These are phyloP conservation scores for Engystomops pustulosus DNA, from an alignment of 2,113 vertebrate genomes.

Conservation along the genomic window DNA sequence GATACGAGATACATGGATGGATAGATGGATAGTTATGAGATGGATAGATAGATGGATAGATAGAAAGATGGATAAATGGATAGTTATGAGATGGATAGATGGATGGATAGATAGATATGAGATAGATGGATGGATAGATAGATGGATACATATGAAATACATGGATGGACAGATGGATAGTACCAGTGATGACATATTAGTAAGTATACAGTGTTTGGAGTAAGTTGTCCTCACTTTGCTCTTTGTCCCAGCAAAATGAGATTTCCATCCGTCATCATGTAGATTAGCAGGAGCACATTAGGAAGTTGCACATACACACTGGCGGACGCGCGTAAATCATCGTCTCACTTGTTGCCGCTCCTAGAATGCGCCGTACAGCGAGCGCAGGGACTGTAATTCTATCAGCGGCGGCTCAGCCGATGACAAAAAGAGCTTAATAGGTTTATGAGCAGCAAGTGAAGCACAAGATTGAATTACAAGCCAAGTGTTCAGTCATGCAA, in stretches of 20 bases:
- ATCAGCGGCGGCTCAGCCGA: slow-evolving; percentile 52
- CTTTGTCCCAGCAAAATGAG: slow-evolving; percentile 21
- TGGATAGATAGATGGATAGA: not conserved
- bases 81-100: not conserved
- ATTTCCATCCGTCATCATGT: slow-evolving; percentile 43
- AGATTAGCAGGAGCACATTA: slow-evolving; percentile 48
- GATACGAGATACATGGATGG: too few species aligned
- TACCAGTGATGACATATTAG: not conserved
- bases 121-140: not conserved
- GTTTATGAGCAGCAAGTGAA: slow-evolving; percentile 57
- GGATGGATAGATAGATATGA: not conserved
- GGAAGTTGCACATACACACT: slow-evolving; percentile 47
- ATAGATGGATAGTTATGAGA: not conserved
- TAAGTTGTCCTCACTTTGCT: slow-evolving; percentile 28
- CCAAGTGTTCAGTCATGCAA: slow-evolving; percentile 53
- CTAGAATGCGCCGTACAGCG: slow-evolving; percentile 16
- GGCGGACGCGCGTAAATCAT: slow-evolving; percentile 33
- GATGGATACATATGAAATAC: not conserved
- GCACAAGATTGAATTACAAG: slow-evolving; percentile 57
- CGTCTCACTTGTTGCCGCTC: slow-evolving; percentile 40
- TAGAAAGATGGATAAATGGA: not conserved
- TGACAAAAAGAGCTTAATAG: slow-evolving; percentile 59
- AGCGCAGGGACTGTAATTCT: slow-evolving; percentile 47
- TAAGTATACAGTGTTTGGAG: not conserved
- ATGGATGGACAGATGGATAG: not conserved